Percentiles rank a stretch among this genome's conserved stretches.
These are phyloP conservation scores for Chromobotia macracanthus DNA, from an alignment of 2,797 vertebrate genomes.

Conservation along the genomic window DNA sequence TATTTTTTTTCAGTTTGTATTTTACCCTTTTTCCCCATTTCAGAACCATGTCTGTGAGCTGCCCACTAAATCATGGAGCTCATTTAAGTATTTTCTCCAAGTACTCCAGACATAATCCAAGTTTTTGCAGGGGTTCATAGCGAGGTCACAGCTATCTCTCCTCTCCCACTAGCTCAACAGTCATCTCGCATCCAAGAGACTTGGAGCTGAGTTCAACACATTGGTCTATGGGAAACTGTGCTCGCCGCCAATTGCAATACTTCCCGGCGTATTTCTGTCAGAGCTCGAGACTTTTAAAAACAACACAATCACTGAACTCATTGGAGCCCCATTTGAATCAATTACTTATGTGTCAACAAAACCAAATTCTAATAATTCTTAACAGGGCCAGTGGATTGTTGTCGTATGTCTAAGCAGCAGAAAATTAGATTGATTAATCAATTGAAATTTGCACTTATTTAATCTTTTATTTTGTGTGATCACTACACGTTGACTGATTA, in stretches of 20 bases:
- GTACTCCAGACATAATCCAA: constrained; percentile 69
- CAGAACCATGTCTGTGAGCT: constrained; percentile 68
- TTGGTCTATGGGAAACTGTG: constrained; percentile 78
- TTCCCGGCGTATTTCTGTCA: constrained; percentile 81
- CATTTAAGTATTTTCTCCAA: constrained; percentile 74
- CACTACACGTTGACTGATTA: not conserved
- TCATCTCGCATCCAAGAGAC: constrained; percentile 77
- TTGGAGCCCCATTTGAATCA: constrained; percentile 75
- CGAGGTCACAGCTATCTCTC: constrained; percentile 78
- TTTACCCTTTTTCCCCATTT: constrained; percentile 36
- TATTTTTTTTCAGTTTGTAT: constrained; percentile 27
- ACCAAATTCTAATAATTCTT: constrained; percentile 72
- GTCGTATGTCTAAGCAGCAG: constrained; percentile 17
- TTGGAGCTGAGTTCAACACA: constrained; percentile 76
- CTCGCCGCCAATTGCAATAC: constrained; percentile 81
- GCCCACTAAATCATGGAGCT: constrained; percentile 76
- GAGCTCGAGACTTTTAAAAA: constrained; percentile 76
- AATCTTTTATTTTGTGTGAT: not conserved
- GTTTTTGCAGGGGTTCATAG: constrained; percentile 79
- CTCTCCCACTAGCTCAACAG: constrained; percentile 72
- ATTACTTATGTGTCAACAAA: constrained; percentile 80
- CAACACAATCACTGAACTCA: constrained; percentile 76
- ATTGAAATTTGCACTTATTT: constrained; percentile 2
- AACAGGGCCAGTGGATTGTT: constrained; percentile 67
- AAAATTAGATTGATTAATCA: constrained; percentile 24